Percentiles rank a stretch among this genome's conserved stretches.
phyloP scores from a whole-genome alignment of 2,888 invertebrate species.

The Eilema depressum region DNA sequence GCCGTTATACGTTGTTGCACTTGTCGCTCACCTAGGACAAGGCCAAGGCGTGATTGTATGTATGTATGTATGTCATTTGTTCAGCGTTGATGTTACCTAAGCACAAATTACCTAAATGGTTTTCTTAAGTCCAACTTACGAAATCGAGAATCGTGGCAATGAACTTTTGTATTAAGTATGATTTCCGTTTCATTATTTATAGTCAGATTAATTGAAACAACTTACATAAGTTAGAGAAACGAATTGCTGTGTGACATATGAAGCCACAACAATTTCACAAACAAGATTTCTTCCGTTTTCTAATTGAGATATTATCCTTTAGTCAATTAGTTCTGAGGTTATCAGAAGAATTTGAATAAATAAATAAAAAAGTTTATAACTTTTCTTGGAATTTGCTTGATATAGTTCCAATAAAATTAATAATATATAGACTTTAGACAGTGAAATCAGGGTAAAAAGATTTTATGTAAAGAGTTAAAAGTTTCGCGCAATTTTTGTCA shows the following conservation, averaged over 20 bases:
- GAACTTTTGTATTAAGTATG: not conserved
- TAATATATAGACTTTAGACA: not conserved
- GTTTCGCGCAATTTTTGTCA: not conserved
- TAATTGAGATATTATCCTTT: slow-evolving; percentile 1
- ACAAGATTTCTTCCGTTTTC: not conserved
- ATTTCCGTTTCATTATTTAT: not conserved
- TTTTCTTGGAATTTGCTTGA: not conserved
- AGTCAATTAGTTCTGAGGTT: not conserved
- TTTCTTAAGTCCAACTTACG: no score
- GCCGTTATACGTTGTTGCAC: no score
- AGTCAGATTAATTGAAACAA: not conserved
- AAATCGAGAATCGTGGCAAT: not conserved
- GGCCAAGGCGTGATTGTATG: no score
- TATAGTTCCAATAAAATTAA: not conserved
- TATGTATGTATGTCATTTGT: no score
- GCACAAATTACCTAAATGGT: no score
- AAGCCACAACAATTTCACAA: slow-evolving; percentile 1
- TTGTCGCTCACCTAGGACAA: no score
- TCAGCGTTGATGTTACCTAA: no score
- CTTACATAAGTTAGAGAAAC: not conserved
- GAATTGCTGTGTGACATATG: not conserved
- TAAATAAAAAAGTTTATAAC: not conserved
- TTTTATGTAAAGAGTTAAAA: not conserved
- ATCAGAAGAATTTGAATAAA: slow-evolving; percentile 2
- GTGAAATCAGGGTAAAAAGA: not conserved